Percentiles rank a stretch among this genome's conserved stretches.
Conservation (phyloP, 1,140 invertebrate species). For the Dufourea novaeangliae region DNA sequence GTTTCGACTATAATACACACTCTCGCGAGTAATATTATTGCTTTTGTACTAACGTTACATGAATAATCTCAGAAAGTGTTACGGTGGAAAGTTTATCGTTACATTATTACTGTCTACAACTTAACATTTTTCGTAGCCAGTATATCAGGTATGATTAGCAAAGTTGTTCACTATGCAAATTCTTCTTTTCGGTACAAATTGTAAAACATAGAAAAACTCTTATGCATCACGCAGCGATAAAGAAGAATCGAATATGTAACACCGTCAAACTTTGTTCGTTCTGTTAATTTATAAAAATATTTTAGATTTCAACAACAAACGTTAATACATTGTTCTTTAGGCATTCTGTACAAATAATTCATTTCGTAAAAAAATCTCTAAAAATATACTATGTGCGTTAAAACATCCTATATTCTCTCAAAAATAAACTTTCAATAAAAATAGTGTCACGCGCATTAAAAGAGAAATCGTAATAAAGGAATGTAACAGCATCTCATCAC, state of each 20-base stretch:
- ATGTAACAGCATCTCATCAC: conserved; percentile 65
- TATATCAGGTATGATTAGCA: background rate
- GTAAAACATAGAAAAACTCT: background rate
- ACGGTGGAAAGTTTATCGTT: background rate
- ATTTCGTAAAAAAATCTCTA: conserved; percentile 71
- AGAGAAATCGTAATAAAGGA: conserved; percentile 60
- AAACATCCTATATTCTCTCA: conserved; percentile 67
- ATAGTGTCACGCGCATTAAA: conserved; percentile 46
- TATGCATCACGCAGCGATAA: background rate
- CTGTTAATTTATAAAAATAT: conserved; percentile 34
- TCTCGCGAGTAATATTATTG: conserved; percentile 20
- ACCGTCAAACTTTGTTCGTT: background rate
- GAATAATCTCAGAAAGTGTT: background rate
- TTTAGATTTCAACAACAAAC: conserved; percentile 10
- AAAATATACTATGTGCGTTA: conserved; percentile 68
- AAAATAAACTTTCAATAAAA: conserved; percentile 70
- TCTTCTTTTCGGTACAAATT: background rate
- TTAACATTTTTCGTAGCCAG: background rate
- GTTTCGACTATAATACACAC: conserved; percentile 2
- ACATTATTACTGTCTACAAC: background rate
- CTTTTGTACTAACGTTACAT: conserved; percentile 25
- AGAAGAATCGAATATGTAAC: conserved; percentile 8
- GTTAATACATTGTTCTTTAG: conserved; percentile 7
- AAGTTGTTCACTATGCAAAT: conserved; percentile 1
- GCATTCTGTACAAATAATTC: conserved; percentile 27